Conservation (phyloP, 1,140 invertebrate genomes). For the Aphidius gifuensis region DNA sequence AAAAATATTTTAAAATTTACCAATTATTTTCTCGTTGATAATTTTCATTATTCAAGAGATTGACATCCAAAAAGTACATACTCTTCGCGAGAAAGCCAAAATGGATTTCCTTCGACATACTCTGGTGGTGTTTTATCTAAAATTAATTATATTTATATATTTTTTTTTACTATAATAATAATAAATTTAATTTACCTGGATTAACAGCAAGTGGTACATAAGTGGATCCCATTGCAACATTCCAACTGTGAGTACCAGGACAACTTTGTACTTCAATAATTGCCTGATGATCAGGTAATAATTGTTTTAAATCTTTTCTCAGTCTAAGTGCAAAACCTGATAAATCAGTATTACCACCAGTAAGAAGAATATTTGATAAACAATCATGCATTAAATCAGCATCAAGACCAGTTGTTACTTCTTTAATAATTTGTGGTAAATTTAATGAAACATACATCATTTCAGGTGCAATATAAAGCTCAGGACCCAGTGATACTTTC, state of each 20-base stretch:
- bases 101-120: constrained; percentile 50
- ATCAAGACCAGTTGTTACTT: constrained; percentile 49
- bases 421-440: constrained; percentile 52
- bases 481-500: constrained; percentile 53
- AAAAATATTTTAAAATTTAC: too few species aligned
- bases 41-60: constrained; percentile 44
- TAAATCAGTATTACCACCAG: constrained; percentile 56
- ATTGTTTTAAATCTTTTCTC: constrained; percentile 50
- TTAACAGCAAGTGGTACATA: constrained; percentile 53
- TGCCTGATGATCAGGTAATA: constrained; percentile 49
- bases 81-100: constrained; percentile 56
- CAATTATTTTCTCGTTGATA: too few species aligned
- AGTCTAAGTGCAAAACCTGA: constrained; percentile 52
- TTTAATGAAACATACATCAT: constrained; percentile 55
- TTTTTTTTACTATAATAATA: neutral
- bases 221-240: constrained; percentile 55
- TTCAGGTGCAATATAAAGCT: constrained; percentile 55
- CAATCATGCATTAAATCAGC: constrained; percentile 50
- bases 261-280: constrained; percentile 53
- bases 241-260: constrained; percentile 53
- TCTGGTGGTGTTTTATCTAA: constrained; percentile 52
- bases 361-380: constrained; percentile 54
- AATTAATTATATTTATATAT: constrained; percentile 23
- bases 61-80: constrained; percentile 56
- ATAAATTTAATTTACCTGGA: constrained; percentile 39